phyloP scores from a whole-genome alignment of 2,797 vertebrate species.

The Hydrocynus forskahlii region DNA sequence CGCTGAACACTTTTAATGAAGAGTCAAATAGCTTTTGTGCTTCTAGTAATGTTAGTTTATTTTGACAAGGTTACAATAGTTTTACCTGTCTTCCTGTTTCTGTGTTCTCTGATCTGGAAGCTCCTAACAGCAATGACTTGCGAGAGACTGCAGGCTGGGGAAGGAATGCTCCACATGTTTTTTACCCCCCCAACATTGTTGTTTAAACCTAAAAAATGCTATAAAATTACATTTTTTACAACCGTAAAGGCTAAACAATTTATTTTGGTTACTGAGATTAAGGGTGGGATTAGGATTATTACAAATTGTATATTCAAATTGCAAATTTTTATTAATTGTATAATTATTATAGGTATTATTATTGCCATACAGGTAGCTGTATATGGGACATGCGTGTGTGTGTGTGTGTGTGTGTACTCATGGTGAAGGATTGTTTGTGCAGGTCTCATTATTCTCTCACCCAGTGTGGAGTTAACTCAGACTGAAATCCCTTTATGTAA shows the following conservation, averaged over 20 bases:
- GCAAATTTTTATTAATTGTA: no score
- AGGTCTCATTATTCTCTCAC: conserved; percentile 41
- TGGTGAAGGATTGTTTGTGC: conserved; percentile 33
- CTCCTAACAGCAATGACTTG: conserved; percentile 31
- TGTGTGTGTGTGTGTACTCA: neutral
- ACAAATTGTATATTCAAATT: no score
- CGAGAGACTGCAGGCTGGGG: conserved; percentile 32
- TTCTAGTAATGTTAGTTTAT: no score
- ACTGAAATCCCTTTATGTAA: conserved; percentile 52
- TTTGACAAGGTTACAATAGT: conserved; percentile 22
- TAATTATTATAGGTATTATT: no score
- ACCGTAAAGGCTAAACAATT: no score
- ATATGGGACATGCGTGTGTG: neutral
- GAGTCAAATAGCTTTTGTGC: no score
- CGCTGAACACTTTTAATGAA: no score
- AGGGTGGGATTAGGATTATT: no score
- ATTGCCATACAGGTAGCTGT: no score
- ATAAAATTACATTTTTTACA: no score
- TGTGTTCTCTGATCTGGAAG: conserved; percentile 16
- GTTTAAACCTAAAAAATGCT: no score
- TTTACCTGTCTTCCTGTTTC: conserved; percentile 4
- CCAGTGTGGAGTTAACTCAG: conserved; percentile 40
- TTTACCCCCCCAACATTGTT: neutral
- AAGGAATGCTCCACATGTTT: conserved; percentile 37
- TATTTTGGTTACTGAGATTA: no score